Conservation (phyloP, 2,113 vertebrate genomes). For the Tyrannus savana region DNA sequence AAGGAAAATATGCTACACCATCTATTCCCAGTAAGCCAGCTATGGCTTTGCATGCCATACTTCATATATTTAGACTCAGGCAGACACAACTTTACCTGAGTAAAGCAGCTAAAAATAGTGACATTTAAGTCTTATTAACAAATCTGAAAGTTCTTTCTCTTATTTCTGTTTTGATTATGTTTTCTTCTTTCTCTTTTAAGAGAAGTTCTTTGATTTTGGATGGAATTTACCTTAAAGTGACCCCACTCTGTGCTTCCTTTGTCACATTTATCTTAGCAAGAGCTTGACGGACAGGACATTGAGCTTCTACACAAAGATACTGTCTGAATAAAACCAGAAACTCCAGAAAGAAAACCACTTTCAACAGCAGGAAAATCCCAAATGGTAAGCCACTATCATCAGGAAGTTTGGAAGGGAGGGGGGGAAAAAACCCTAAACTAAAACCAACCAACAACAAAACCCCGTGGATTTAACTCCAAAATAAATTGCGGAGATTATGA, state of each 20-base stretch:
- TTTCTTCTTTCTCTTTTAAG: background rate
- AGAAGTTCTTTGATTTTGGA: background rate
- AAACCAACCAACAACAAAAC: background rate
- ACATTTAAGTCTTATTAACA: background rate
- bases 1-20: constrained; percentile 5
- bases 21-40: background rate
- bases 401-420: background rate
- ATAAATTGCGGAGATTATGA: background rate
- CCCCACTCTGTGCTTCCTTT: background rate
- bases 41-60: background rate
- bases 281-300: background rate
- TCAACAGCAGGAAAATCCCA: background rate
- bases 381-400: background rate
- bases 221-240: background rate
- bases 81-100: background rate
- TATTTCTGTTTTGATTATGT: background rate
- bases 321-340: background rate
- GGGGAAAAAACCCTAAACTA: background rate
- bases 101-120: background rate
- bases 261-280: background rate
- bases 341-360: background rate
- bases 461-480: background rate
- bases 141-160: background rate
- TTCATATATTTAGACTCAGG: background rate
- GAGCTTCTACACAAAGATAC: background rate